phyloP scores from a whole-genome alignment of 2,888 invertebrate species.

The Drosophila tripunctata region DNA sequence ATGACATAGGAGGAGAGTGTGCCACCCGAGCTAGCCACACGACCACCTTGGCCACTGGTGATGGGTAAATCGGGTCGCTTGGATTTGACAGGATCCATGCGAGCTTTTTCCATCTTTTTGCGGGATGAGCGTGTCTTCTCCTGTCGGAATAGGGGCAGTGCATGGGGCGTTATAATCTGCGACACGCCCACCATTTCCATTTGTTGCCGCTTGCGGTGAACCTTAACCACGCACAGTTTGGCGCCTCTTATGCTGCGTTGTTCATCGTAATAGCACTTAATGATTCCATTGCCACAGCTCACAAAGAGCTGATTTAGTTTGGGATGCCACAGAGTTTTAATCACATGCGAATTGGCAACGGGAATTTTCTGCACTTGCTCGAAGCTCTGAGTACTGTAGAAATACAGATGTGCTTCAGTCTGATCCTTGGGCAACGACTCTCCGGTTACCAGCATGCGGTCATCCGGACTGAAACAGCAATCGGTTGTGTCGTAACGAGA shows the following conservation, averaged over 20 bases:
- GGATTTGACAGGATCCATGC: slow-evolving; percentile 94
- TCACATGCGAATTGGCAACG: slow-evolving; percentile 92
- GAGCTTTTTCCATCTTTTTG: slow-evolving; percentile 95
- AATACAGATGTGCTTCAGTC: slow-evolving; percentile 89
- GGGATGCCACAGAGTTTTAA: slow-evolving; percentile 97
- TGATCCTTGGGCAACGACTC: slow-evolving; percentile 90
- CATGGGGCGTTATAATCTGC: slow-evolving; percentile 98
- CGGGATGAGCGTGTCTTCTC: slow-evolving; percentile 94
- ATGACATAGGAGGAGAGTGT: slow-evolving; percentile 98
- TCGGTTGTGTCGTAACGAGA: slow-evolving; percentile 94
- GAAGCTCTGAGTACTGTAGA: slow-evolving; percentile 92
- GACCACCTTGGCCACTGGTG: slow-evolving; percentile 95
- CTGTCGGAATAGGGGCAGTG: slow-evolving; percentile 96
- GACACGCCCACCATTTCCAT: slow-evolving; percentile 95
- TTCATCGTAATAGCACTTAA: slow-evolving; percentile 96
- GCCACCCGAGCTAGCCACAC: slow-evolving; percentile 95
- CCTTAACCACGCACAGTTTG: slow-evolving; percentile 93
- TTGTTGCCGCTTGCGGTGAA: slow-evolving; percentile 90
- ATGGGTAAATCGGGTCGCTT: slow-evolving; percentile 93
- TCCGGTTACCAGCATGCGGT: slow-evolving; percentile 94
- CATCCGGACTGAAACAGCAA: slow-evolving; percentile 93
- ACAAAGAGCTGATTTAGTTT: slow-evolving; percentile 98
- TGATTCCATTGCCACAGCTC: slow-evolving; percentile 94
- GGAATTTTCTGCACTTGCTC: slow-evolving; percentile 90
- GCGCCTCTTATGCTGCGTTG: slow-evolving; percentile 95